Percentiles rank a stretch among this genome's conserved stretches.
Conservation (phyloP, 2,888 invertebrate genomes). For the Pseudococcus jackbeardsleyi region DNA sequence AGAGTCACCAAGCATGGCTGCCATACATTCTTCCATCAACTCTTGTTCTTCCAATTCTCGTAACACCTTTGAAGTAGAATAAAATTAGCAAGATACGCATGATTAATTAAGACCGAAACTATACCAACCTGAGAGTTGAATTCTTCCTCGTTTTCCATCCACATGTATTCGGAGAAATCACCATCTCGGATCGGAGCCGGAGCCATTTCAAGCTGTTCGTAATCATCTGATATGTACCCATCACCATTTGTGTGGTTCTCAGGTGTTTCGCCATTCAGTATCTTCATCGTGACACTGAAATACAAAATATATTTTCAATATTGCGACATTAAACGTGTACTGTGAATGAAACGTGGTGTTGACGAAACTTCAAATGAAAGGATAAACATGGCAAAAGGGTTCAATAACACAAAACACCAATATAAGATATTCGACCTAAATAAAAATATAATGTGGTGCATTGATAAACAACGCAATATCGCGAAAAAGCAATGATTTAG, state of each 20-base stretch:
- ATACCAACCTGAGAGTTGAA: conserved; percentile 85
- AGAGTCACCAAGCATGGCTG: conserved; percentile 82
- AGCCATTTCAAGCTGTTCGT: conserved; percentile 45
- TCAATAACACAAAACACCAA: conserved; percentile 48
- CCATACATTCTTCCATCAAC: conserved; percentile 88
- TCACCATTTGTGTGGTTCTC: conserved; percentile 38
- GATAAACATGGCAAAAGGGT: not conserved
- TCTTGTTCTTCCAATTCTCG: conserved; percentile 89
- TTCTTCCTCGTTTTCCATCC: conserved; percentile 96
- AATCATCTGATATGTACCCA: conserved; percentile 59
- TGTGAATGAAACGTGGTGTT: not conserved
- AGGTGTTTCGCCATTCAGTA: conserved; percentile 60
- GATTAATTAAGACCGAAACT: not conserved
- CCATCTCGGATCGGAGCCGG: conserved; percentile 72
- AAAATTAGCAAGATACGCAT: conserved; percentile 9
- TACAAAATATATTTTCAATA: not conserved
- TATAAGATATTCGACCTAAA: conserved; percentile 48
- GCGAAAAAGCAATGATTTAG: not conserved
- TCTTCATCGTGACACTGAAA: conserved; percentile 56
- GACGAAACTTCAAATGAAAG: not conserved
- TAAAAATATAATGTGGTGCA: conserved; percentile 25
- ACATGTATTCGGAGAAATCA: conserved; percentile 91
- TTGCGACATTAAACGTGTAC: not conserved
- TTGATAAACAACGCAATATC: conserved; percentile 30
- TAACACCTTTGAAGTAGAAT: conserved; percentile 76